phyloP scores from a whole-genome alignment of 2,113 vertebrate species.

The Parus major region DNA sequence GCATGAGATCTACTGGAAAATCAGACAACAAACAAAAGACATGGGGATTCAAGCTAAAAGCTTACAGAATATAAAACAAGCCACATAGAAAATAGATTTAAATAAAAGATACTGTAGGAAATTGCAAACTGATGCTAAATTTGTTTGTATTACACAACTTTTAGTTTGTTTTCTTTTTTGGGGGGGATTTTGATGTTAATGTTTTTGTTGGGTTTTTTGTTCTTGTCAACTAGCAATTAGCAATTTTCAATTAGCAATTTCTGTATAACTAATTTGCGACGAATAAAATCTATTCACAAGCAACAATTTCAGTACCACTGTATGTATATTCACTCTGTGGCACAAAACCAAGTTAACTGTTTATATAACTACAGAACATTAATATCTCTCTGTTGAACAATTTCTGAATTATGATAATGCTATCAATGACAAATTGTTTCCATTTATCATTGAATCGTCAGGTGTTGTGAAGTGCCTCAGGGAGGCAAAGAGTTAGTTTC shows the following conservation, averaged over 20 bases:
- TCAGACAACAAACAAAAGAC: background rate
- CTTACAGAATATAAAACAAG: background rate
- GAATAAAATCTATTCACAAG: background rate
- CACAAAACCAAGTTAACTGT: background rate
- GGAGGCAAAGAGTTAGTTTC: too few relatives aligned
- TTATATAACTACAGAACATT: background rate
- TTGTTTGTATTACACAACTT: background rate
- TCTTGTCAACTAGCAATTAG: background rate
- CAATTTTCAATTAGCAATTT: background rate
- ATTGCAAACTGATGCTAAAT: background rate
- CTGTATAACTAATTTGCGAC: background rate
- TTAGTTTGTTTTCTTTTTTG: background rate
- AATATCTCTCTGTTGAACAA: background rate
- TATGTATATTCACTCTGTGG: background rate
- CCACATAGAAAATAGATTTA: background rate
- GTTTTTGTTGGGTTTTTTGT: background rate
- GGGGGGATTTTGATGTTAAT: background rate
- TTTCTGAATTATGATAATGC: background rate
- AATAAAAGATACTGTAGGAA: background rate
- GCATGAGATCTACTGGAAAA: background rate
- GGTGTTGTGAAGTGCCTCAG: too few relatives aligned
- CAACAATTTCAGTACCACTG: background rate
- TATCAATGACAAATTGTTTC: background rate
- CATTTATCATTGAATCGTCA: background rate
- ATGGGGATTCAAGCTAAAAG: background rate